These are phyloP conservation scores for Delia radicum DNA, from an alignment of 1,140 invertebrate genomes.

Conservation along the genomic window DNA sequence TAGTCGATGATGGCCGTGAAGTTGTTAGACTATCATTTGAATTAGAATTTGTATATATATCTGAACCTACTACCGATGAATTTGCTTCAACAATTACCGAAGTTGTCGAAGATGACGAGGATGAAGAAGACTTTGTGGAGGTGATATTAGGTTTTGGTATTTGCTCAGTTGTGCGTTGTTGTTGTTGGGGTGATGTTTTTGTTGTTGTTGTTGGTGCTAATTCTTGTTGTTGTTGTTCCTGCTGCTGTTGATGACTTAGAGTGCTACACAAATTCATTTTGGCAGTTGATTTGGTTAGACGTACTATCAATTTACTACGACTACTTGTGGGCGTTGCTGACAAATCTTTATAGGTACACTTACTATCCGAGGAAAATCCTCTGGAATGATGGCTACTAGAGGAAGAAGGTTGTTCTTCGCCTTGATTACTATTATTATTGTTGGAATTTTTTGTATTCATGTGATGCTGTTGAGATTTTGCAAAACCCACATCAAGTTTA, in stretches of 20 bases:
- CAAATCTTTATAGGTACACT: slow-evolving; percentile 51
- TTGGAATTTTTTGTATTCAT: background rate
- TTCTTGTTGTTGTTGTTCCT: slow-evolving; percentile 21
- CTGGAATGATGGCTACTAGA: slow-evolving; percentile 10
- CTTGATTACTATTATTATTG: background rate
- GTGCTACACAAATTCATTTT: slow-evolving; percentile 48
- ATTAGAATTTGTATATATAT: slow-evolving; percentile 49
- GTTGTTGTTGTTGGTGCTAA: slow-evolving; percentile 13
- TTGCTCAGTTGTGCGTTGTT: slow-evolving; percentile 18
- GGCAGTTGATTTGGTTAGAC: slow-evolving; percentile 54
- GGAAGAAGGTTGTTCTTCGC: slow-evolving; percentile 7
- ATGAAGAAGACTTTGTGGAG: background rate
- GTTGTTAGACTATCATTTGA: slow-evolving; percentile 44
- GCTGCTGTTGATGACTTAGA: slow-evolving; percentile 31
- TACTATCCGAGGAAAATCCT: slow-evolving; percentile 47
- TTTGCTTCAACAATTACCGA: slow-evolving; percentile 6
- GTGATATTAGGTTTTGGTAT: background rate
- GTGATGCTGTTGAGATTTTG: slow-evolving; percentile 36
- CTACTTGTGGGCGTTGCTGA: slow-evolving; percentile 52
- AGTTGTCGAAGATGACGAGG: slow-evolving; percentile 1
- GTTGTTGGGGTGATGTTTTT: slow-evolving; percentile 2
- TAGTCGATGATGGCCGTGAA: slow-evolving; percentile 21
- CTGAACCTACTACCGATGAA: slow-evolving; percentile 31
- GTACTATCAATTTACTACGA: slow-evolving; percentile 44
- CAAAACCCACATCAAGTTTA: slow-evolving; percentile 51